phyloP scores from a whole-genome alignment of 2,888 invertebrate species.

The Philhelius pedissequus region DNA sequence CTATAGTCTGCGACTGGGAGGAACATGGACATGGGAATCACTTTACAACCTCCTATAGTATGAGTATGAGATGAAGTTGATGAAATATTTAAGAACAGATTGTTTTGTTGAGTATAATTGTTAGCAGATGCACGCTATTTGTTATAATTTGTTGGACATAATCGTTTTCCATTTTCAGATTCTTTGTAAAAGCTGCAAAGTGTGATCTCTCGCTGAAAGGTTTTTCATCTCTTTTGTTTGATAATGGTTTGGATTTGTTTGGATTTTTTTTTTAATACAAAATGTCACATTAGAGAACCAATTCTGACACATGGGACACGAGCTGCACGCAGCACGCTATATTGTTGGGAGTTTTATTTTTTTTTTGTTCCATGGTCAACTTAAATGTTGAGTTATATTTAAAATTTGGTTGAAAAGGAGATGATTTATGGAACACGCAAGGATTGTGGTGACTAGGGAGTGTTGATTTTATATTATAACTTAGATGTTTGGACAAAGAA shows the following conservation, averaged over 20 bases:
- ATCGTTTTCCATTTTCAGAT: neutral
- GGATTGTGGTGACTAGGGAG: neutral
- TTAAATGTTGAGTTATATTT: neutral
- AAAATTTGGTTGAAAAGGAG: neutral
- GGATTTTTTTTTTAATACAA: constrained; percentile 4
- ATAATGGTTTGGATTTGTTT: constrained; percentile 5
- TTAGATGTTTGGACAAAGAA: neutral
- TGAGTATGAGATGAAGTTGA: constrained; percentile 28
- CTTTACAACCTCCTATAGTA: neutral
- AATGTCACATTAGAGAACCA: constrained; percentile 21
- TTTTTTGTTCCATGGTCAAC: neutral
- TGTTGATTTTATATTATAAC: neutral
- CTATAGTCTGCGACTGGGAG: too few relatives aligned
- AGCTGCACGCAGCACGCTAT: constrained; percentile 35
- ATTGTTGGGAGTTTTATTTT: neutral
- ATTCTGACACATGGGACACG: neutral
- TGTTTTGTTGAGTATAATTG: constrained; percentile 38
- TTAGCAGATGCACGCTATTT: constrained; percentile 56
- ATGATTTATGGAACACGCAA: constrained; percentile 10
- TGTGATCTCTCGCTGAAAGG: constrained; percentile 5
- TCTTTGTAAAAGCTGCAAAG: constrained; percentile 12
- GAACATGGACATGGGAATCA: constrained; percentile 19
- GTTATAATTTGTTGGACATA: constrained; percentile 39
- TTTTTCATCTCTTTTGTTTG: constrained; percentile 11
- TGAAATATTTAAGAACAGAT: constrained; percentile 40